Percentiles rank a stretch among this genome's conserved stretches.
Evolutionary conservation across 2,888 invertebrate genomes (phyloP).

Genomic region (Caenorhabditis auriculariae): DNA sequence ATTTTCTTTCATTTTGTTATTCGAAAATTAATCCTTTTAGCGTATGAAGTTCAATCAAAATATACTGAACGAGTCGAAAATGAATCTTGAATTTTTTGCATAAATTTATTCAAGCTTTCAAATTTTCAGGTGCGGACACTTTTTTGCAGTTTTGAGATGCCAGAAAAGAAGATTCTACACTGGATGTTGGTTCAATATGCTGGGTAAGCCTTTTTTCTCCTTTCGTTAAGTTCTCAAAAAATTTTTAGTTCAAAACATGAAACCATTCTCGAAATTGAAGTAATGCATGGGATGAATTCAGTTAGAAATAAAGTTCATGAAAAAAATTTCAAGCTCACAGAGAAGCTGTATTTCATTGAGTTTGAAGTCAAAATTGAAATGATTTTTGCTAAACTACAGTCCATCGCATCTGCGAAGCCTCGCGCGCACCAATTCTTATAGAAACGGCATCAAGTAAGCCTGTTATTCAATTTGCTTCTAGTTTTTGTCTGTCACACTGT

Average conservation of each 20-base stretch:
- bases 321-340: no score
- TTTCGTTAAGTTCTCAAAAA: no score
- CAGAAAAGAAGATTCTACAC: constrained; percentile 59
- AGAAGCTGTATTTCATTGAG: no score
- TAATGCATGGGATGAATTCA: no score
- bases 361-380: no score
- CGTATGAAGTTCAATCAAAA: neutral
- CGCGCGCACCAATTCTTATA: constrained; percentile 59
- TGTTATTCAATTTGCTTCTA: constrained; percentile 1
- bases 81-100: neutral
- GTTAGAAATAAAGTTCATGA: no score
- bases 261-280: no score
- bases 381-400: constrained; percentile 30
- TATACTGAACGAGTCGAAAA: neutral
- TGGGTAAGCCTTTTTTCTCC: constrained; percentile 50
- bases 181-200: constrained; percentile 63
- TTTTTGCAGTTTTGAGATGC: constrained; percentile 63
- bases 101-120: neutral
- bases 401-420: constrained; percentile 59
- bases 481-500: constrained; percentile 1
- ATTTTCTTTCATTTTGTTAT: no score
- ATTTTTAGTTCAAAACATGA: no score
- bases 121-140: constrained; percentile 57
- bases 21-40: neutral
- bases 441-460: constrained; percentile 60